A percentile compares a stretch with the other conserved stretches of the same genome.
phyloP scores from a whole-genome alignment of 2,888 invertebrate species.

The Dorcus hopei region DNA sequence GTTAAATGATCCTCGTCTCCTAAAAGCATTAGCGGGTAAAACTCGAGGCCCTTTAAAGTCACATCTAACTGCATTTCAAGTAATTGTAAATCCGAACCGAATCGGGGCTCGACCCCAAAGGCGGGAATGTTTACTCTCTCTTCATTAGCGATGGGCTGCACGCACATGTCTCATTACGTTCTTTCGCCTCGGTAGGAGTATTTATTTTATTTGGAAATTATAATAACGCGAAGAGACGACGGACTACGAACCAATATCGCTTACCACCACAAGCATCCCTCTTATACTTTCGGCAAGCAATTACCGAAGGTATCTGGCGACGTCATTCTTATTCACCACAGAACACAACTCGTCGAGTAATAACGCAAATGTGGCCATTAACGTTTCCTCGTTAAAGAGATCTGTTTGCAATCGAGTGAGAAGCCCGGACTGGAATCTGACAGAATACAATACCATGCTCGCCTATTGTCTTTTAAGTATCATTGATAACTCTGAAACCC shows the following conservation, averaged over 20 bases:
- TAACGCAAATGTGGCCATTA: slow-evolving; percentile 7
- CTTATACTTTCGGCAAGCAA: too few species aligned
- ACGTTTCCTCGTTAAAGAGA: slow-evolving; percentile 17
- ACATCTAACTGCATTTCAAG: slow-evolving; percentile 12
- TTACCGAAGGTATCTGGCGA: too few species aligned
- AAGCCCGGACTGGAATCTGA: slow-evolving; percentile 4
- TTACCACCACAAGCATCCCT: too few species aligned
- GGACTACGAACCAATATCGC: too few species aligned
- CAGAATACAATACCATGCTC: slow-evolving; percentile 21
- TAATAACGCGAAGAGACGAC: too few species aligned
- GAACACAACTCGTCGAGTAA: too few species aligned
- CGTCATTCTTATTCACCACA: too few species aligned
- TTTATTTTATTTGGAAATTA: slow-evolving; percentile 20
- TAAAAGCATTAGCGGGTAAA: slow-evolving; percentile 11
- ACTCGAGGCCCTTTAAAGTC: slow-evolving; percentile 12
- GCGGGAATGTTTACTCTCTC: slow-evolving; percentile 25
- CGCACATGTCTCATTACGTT: slow-evolving; percentile 31
- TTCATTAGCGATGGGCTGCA: slow-evolving; percentile 28
- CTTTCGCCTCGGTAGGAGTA: slow-evolving; percentile 19
- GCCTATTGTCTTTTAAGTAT: slow-evolving; percentile 25
- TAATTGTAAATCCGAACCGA: slow-evolving; percentile 22
- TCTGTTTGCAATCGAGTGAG: slow-evolving; percentile 6
- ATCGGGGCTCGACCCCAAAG: slow-evolving; percentile 16
- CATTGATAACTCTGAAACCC: slow-evolving; percentile 27
- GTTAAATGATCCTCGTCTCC: slow-evolving; percentile 19